These are phyloP conservation scores for Sciurus niger DNA, from an alignment of 2,113 vertebrate genomes.

Conservation along the genomic window DNA sequence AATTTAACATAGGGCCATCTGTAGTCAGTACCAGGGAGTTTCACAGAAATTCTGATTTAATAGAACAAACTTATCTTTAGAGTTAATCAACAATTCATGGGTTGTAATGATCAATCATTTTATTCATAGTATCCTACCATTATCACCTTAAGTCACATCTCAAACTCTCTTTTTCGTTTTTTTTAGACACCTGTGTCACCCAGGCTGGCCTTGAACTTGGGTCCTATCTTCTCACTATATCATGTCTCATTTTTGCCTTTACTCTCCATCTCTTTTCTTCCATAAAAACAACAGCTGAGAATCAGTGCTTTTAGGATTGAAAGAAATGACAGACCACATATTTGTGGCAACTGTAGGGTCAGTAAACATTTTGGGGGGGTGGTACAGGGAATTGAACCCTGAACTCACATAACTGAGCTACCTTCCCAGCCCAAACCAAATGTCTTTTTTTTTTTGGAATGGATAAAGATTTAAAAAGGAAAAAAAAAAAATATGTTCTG, in stretches of 20 bases:
- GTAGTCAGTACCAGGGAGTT: conserved; percentile 44
- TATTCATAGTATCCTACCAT: neutral
- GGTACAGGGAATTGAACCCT: neutral
- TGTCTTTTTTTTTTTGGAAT: neutral
- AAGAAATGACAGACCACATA: conserved; percentile 45
- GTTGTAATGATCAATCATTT: neutral
- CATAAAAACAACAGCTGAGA: conserved; percentile 14
- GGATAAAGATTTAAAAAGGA: neutral
- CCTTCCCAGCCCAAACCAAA: neutral
- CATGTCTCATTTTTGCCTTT: conserved; percentile 19
- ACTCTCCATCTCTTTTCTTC: conserved; percentile 23
- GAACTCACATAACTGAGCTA: neutral
- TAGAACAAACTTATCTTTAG: neutral
- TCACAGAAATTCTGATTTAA: conserved; percentile 51
- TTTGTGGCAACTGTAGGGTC: conserved; percentile 23
- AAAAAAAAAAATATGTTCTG: conserved; percentile 5
- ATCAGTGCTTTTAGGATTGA: conserved; percentile 15
- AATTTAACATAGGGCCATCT: conserved; percentile 48
- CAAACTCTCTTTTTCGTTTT: neutral
- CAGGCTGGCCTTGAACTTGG: too few species aligned
- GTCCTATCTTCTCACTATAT: neutral
- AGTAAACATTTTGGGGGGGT: neutral
- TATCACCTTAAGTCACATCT: neutral
- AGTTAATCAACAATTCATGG: conserved; percentile 26
- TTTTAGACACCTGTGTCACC: too few species aligned